Evolutionary conservation across 2,113 vertebrate species (phyloP).

Genomic region (Notothenia rossii): DNA sequence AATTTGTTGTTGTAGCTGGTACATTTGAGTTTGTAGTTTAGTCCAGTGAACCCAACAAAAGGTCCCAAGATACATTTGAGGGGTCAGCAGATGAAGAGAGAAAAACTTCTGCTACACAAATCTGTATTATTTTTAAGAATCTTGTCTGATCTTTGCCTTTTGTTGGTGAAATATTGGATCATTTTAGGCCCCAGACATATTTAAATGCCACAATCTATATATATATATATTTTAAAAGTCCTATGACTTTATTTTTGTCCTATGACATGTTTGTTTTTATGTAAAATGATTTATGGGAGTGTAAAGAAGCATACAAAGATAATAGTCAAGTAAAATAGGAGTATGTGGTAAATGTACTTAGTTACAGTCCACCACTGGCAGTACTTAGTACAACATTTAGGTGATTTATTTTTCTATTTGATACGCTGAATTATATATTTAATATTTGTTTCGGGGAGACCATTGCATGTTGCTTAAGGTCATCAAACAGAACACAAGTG

Average conservation of each 20-base stretch:
- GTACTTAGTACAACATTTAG: too few species aligned
- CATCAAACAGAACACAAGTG: not conserved
- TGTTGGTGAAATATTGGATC: not conserved
- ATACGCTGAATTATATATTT: not conserved
- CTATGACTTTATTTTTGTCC: too few species aligned
- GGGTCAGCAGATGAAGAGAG: not conserved
- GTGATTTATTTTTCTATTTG: not conserved
- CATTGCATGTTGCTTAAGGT: not conserved
- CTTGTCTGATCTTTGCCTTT: not conserved
- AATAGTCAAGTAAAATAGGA: not conserved
- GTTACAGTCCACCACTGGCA: not conserved
- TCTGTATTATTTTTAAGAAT: not conserved
- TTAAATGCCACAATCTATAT: too few species aligned
- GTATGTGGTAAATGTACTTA: not conserved
- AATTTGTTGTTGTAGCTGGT: too few species aligned
- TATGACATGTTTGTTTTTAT: too few species aligned
- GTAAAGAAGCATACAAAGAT: not conserved
- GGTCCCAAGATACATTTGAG: not conserved
- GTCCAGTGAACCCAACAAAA: not conserved
- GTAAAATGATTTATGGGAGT: too few species aligned
- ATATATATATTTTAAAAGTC: too few species aligned
- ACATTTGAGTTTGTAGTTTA: not conserved
- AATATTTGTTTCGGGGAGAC: not conserved
- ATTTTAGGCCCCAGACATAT: not conserved
- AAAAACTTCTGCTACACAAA: not conserved